A percentile compares a stretch with the other conserved stretches of the same genome.
Conservation (phyloP, 2,113 vertebrate genomes). For the Larimichthys polyactis region DNA sequence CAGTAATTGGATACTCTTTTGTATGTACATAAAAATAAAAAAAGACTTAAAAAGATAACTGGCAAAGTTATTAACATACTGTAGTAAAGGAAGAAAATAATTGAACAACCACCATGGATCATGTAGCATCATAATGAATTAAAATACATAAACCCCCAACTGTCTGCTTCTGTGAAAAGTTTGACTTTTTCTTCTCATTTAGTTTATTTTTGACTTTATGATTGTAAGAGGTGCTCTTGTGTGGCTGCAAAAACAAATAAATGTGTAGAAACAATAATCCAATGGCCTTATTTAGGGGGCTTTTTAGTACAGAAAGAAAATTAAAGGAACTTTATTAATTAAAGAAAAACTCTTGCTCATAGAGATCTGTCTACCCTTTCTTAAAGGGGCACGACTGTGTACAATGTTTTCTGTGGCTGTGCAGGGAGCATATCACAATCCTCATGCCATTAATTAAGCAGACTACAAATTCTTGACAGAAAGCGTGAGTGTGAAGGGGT, state of each 20-base stretch:
- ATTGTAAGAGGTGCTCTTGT: neutral
- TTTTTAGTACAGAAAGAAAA: neutral
- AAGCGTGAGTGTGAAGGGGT: neutral
- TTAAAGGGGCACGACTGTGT: neutral
- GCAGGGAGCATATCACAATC: neutral
- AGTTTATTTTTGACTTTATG: neutral
- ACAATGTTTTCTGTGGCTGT: neutral
- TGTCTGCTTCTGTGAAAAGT: slow-evolving; percentile 56
- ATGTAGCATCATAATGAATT: slow-evolving; percentile 76
- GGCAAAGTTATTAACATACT: slow-evolving; percentile 72
- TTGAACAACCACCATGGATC: slow-evolving; percentile 63
- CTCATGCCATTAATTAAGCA: neutral
- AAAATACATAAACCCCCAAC: slow-evolving; percentile 67
- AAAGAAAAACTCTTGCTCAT: neutral
- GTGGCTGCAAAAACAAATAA: neutral
- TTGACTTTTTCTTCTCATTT: neutral
- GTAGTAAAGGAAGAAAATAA: slow-evolving; percentile 61
- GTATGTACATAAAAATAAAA: slow-evolving; percentile 74
- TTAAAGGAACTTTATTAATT: too few relatives aligned
- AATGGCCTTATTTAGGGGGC: neutral
- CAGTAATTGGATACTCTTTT: slow-evolving; percentile 76
- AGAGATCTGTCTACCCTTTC: neutral
- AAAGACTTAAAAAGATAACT: slow-evolving; percentile 49
- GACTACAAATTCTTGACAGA: neutral
- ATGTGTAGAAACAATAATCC: neutral